Percentiles rank a stretch among this genome's conserved stretches.
These are phyloP conservation scores for Spatula clypeata DNA, from an alignment of 2,797 vertebrate species.

Conservation along the genomic window DNA sequence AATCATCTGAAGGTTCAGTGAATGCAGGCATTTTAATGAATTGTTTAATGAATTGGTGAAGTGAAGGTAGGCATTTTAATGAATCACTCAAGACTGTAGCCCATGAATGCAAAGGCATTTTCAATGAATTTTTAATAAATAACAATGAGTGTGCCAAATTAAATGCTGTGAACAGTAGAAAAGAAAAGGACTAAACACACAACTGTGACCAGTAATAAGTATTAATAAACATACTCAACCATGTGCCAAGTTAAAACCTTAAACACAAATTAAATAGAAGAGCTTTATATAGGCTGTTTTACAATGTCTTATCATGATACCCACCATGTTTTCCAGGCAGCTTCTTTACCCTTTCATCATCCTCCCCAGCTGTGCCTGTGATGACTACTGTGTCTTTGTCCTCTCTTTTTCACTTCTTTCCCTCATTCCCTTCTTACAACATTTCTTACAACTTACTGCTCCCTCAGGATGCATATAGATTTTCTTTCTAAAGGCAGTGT, in stretches of 20 bases:
- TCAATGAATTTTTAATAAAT: constrained; percentile 53
- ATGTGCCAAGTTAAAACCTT: not conserved
- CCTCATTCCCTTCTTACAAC: not conserved
- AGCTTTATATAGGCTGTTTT: not conserved
- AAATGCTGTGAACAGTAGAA: not conserved
- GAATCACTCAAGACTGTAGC: not conserved
- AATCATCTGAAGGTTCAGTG: not conserved
- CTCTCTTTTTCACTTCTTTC: not conserved
- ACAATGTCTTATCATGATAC: rapidly evolving
- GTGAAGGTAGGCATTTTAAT: constrained; percentile 36
- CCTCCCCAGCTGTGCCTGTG: not conserved
- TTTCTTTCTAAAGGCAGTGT: not conserved
- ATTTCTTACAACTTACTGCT: not conserved
- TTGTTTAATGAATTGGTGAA: constrained; percentile 33
- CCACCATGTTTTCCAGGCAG: not conserved
- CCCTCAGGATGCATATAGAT: not conserved
- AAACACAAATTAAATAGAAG: not conserved
- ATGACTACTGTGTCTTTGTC: rapidly evolving
- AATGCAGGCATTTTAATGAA: constrained; percentile 32
- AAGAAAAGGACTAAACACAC: constrained; percentile 16
- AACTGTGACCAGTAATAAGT: not conserved
- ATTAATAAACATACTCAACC: not conserved
- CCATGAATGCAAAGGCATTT: constrained; percentile 4
- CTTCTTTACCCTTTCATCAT: not conserved
- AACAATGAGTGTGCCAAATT: constrained; percentile 4